phyloP scores from a whole-genome alignment of 2,797 vertebrate genomes.

The Acanthornis magna region DNA sequence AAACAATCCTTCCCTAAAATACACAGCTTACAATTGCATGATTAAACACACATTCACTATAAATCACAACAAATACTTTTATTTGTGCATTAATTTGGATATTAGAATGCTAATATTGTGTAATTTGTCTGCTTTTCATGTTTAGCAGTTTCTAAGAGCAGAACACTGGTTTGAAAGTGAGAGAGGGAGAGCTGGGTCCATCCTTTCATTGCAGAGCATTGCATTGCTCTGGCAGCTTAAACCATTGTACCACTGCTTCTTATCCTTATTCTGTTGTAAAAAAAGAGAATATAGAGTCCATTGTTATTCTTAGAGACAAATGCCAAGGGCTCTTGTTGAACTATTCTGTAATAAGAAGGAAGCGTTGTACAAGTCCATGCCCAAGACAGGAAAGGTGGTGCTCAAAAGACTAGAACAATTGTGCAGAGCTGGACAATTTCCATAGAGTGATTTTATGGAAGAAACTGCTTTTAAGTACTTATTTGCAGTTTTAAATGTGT shows the following conservation, averaged over 20 bases:
- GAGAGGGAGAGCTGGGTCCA: not conserved
- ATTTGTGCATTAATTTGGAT: not conserved
- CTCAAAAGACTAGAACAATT: constrained; percentile 68
- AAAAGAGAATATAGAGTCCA: not conserved
- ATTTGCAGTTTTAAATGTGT: constrained; percentile 3
- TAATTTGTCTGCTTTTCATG: not conserved
- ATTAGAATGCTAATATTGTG: not conserved
- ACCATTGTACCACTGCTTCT: not conserved
- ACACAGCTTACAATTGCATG: not conserved
- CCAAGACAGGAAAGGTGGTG: constrained; percentile 76
- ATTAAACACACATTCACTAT: not conserved
- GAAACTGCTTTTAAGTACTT: constrained; percentile 45
- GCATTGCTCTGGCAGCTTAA: not conserved
- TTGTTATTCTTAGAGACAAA: constrained; percentile 54
- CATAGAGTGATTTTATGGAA: constrained; percentile 45
- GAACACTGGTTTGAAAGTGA: not conserved
- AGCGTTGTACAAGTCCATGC: constrained; percentile 36
- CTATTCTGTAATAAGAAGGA: constrained; percentile 60
- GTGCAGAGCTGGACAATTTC: constrained; percentile 61
- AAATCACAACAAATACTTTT: not conserved
- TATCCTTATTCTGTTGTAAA: not conserved
- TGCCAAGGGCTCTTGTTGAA: not conserved
- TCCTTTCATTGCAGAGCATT: not conserved
- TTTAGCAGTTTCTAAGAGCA: not conserved
- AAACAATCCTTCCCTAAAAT: not conserved